Evolutionary conservation across 2,888 invertebrate species (phyloP).

Genomic region (Lysandra coridon): DNA sequence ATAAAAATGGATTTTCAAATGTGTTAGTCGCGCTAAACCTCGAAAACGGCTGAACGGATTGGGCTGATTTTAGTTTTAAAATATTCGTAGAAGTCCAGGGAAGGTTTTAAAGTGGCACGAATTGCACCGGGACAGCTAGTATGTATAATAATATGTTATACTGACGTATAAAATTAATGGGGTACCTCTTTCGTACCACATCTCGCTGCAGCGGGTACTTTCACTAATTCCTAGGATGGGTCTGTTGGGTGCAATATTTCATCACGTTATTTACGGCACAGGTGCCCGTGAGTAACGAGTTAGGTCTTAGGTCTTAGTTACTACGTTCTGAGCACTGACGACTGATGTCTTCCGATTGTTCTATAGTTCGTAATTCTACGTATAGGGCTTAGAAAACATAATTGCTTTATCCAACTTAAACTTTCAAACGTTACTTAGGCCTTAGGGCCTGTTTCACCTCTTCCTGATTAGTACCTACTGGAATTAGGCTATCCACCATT

Average conservation of each 20-base stretch:
- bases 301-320: not conserved
- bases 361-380: not conserved
- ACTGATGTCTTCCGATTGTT: not conserved
- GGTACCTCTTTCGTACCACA: not conserved
- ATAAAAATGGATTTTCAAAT: too few relatives aligned
- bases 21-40: too few relatives aligned
- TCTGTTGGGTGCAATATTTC: slow-evolving; percentile 31
- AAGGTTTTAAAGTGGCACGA: too few relatives aligned
- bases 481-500: too few relatives aligned
- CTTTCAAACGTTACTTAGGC: too few relatives aligned
- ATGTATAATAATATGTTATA: not conserved
- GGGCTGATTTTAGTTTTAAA: too few relatives aligned
- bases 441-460: too few relatives aligned
- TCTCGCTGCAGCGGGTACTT: not conserved
- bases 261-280: slow-evolving; percentile 31
- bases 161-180: slow-evolving; percentile 13
- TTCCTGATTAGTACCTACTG: too few relatives aligned
- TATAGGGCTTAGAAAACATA: not conserved
- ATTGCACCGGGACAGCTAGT: not conserved
- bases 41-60: too few relatives aligned
- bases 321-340: not conserved
- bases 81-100: too few relatives aligned
- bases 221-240: slow-evolving; percentile 30
- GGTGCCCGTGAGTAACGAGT: not conserved
- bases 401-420: too few relatives aligned